Conservation (phyloP, 2,113 vertebrate species). For the Pelusios castaneus region DNA sequence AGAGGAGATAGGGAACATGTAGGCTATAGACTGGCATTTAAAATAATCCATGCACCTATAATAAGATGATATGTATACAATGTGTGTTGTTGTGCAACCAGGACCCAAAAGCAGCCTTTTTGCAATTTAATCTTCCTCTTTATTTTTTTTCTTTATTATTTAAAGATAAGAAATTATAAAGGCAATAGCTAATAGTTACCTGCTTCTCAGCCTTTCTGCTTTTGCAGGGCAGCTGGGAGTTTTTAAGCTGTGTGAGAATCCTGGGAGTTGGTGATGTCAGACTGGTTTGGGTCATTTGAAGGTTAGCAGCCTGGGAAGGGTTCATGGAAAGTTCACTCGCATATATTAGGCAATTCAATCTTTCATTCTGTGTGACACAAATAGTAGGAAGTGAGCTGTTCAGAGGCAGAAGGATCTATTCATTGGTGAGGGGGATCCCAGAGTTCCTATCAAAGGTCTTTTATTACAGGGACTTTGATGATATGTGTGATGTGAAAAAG, state of each 20-base stretch:
- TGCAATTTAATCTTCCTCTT: constrained; percentile 29
- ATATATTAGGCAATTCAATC: constrained; percentile 99
- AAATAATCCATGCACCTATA: not conserved
- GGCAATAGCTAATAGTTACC: constrained; percentile 23
- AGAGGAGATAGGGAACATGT: not conserved
- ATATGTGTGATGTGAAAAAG: constrained; percentile 45
- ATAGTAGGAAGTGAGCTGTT: constrained; percentile 96
- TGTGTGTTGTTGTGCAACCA: not conserved
- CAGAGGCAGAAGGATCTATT: constrained; percentile 87
- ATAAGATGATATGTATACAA: not conserved
- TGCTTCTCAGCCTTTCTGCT: constrained; percentile 59
- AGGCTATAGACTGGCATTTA: not conserved
- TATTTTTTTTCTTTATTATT: not conserved
- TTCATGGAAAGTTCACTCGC: constrained; percentile 99
- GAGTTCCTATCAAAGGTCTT: constrained; percentile 65
- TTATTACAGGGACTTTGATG: constrained; percentile 65
- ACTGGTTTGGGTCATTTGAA: constrained; percentile 96
- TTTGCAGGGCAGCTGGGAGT: constrained; percentile 80
- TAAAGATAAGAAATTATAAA: constrained; percentile 28
- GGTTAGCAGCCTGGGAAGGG: constrained; percentile 98
- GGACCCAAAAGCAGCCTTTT: not conserved
- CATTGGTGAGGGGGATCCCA: constrained; percentile 82
- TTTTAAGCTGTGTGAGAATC: constrained; percentile 86
- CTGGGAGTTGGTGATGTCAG: constrained; percentile 95
- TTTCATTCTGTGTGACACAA: constrained; percentile 95